phyloP scores from a whole-genome alignment of 2,888 invertebrate genomes.

The Spodoptera exigua region DNA sequence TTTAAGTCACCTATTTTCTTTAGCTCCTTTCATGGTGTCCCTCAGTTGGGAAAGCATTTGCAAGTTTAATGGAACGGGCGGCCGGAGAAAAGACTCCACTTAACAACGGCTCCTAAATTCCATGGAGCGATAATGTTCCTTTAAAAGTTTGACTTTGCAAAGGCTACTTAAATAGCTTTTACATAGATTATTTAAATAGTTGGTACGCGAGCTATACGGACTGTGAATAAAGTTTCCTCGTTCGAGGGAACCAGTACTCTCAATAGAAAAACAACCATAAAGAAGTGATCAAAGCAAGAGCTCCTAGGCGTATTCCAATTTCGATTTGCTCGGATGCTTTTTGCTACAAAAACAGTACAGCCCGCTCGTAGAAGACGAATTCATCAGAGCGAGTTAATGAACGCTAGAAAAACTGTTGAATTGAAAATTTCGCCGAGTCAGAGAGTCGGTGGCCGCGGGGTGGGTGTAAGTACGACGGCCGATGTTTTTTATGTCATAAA shows the following conservation, averaged over 20 bases:
- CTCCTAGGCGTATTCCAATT: slow-evolving; percentile 6
- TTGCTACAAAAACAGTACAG: slow-evolving; percentile 29
- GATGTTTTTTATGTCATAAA: slow-evolving; percentile 34
- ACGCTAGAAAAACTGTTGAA: slow-evolving; percentile 48
- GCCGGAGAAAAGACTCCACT: slow-evolving; percentile 43
- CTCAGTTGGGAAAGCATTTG: slow-evolving; percentile 49
- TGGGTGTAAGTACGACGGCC: slow-evolving; percentile 17
- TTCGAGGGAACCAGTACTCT: slow-evolving; percentile 3
- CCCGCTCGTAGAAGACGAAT: slow-evolving; percentile 24
- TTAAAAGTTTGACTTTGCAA: slow-evolving; percentile 29
- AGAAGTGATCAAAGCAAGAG: slow-evolving; percentile 23
- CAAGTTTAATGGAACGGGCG: slow-evolving; percentile 54
- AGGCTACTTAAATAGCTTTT: slow-evolving; percentile 14
- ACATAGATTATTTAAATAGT: slow-evolving; percentile 20
- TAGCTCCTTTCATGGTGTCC: slow-evolving; percentile 45
- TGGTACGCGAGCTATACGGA: too few species aligned
- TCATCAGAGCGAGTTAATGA: slow-evolving; percentile 38
- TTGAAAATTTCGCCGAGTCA: slow-evolving; percentile 53
- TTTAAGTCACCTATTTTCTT: slow-evolving; percentile 43
- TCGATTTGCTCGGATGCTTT: slow-evolving; percentile 1
- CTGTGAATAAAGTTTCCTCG: slow-evolving; percentile 4
- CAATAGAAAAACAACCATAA: slow-evolving; percentile 12
- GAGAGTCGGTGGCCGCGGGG: slow-evolving; percentile 30
- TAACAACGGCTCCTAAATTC: slow-evolving; percentile 37
- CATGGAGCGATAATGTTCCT: slow-evolving; percentile 23